Base-by-base conservation (phyloP, 2,888 invertebrate genomes). In the Oscheius myriophilus region DNA sequence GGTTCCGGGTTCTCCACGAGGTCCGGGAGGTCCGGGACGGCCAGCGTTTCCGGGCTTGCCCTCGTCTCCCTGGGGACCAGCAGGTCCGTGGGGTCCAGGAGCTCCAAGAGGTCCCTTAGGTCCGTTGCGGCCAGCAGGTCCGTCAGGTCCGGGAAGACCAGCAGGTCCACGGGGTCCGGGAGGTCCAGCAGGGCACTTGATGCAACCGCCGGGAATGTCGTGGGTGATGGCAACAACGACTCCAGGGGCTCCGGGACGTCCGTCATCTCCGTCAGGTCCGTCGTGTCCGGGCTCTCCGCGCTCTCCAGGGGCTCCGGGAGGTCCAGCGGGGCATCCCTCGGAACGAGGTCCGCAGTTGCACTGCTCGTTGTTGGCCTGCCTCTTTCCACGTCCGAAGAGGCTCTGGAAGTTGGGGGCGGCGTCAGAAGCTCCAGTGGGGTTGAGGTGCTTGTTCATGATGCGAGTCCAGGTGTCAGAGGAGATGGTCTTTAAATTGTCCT, bases 161-260 rank as follows among this genome's bases (percentile, higher is more conserved):
- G 73, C 70, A 52, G 68, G 69, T 65, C 75, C 73, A 42, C 66
- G 64, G 58, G 78, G 73, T 69, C 78, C 78, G 70, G 76, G 73
- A n/a, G 65, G 66, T 69, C 77, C 77, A 59, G 71, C 67, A 59
- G 77, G 77, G 67, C 77, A 77, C 53, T 73, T 65, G 70, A 80
- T 73, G 70, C 80, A 80, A 62, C 80, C 80, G 33, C 80, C 80
- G 51, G 80, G 80, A 70, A 79, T 76, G 46, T 80, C 79, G 70
- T 76, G 79, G 52, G 79, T 79, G 61, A 75, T 71, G 46, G 78
- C 77, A 43, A 80, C 75, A 55, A 78, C 69, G 43, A 73, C 70
- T 73, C 80, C 80, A 41, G 75, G 70, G 21, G 76, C 79, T 75
- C 80, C 80, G 46, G 76, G 75, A 43, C 70, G 70, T 64, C 80